Base-by-base conservation (phyloP, 2,888 invertebrate genomes). In the Aphidoletes aphidimyza region DNA sequence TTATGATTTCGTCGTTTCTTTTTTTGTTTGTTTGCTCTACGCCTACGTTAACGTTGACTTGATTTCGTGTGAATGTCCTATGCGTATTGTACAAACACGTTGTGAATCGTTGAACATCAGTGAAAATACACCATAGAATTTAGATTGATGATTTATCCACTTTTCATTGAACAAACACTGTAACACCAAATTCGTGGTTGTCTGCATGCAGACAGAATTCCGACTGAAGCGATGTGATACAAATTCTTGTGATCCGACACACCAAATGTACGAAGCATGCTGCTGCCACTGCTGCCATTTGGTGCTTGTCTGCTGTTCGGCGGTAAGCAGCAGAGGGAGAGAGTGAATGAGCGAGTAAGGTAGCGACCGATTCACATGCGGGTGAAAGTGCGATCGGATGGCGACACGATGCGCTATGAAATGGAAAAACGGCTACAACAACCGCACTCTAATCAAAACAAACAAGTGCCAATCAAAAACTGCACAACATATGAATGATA, bases 141-240 rank as follows among this genome's bases (percentile, higher is more conserved):
- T 14, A 42, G 42, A 42, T 9, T 42, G 42, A 42, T 42, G n/a
- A n/a, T 42, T 14, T 42, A 42, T 42, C 42, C 42, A 42, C 42
- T 42, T 42, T 42, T 9, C 14, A 14, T 6, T 42, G 14, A 6
- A 14, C 69, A 5, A 30, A 14, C 30, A 69, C 26, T 69, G 69
- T 69, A 69, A 2, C 14, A 69, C 30, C n/a, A n/a, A 69, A 69
- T 69, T 19, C 69, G 34, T 34, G 26, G 69, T 69, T 69, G 69
- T 69, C 69, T 69, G 69, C 69, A 69, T 69, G 69, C 69, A 69
- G 69, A 69, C 69, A 69, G 69, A 69, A 69, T 69, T 69, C 69
- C 69, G 69, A 69, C 69, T 69, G 69, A 69, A 9, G 17, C 69
- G 69, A 69, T 69, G 69, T 69, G 69, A 69, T 30, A 69, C 69